Conservation (phyloP, 2,888 invertebrate species). For the Lottia scabra region DNA sequence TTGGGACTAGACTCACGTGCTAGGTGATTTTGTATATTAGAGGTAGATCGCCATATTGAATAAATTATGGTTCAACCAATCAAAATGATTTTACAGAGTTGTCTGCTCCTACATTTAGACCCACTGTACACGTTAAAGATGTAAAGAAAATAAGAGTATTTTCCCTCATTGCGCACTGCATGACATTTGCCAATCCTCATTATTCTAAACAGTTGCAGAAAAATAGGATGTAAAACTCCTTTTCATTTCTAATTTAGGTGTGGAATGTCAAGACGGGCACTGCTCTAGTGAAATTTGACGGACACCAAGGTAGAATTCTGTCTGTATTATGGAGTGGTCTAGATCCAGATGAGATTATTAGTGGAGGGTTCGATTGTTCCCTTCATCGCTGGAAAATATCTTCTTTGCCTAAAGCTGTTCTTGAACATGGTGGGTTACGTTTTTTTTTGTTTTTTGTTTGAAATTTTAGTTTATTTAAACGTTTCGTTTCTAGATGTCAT, state of each 20-base stretch:
- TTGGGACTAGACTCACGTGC: background rate
- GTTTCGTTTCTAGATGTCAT: background rate
- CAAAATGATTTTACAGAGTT: too few relatives aligned
- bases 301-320: slow-evolving; percentile 74
- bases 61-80: too few relatives aligned
- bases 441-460: background rate
- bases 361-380: slow-evolving; percentile 78
- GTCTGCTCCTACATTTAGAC: too few relatives aligned
- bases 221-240: too few relatives aligned
- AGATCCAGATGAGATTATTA: slow-evolving; percentile 75
- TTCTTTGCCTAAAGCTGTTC: slow-evolving; percentile 60
- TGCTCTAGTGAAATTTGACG: slow-evolving; percentile 75
- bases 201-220: too few relatives aligned
- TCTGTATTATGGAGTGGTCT: slow-evolving; percentile 78
- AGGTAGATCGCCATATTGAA: background rate
- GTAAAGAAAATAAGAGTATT: too few relatives aligned
- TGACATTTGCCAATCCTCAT: too few relatives aligned
- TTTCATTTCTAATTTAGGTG: slow-evolving; percentile 70
- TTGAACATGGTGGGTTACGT: slow-evolving; percentile 7
- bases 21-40: background rate
- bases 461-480: background rate
- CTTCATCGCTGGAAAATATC: slow-evolving; percentile 77
- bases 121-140: too few relatives aligned
- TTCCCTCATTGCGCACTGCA: too few relatives aligned
- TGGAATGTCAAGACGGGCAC: slow-evolving; percentile 75